Evolutionary conservation across 2,888 invertebrate genomes (phyloP), one percentile per base, ranked within the genome.

Genomic region (Chymomyza amoena): DNA sequence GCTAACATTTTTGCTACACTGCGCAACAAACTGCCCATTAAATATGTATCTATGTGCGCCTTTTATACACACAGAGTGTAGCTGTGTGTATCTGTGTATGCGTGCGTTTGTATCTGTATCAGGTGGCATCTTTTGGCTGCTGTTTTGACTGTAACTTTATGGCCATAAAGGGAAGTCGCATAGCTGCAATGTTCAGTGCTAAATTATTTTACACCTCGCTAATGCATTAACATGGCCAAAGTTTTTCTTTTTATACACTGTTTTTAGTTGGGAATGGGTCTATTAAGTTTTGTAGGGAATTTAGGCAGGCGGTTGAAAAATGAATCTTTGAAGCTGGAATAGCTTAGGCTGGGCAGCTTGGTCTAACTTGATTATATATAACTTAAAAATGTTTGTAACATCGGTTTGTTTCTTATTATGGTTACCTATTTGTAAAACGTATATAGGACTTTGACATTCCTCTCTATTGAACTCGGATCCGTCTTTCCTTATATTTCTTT

Each of bases 181-280:
- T 18, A 70, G 78, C 66, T 82, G 76, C 76, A 72, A 76, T 74
- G 82, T 13, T 45, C 82, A 73, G 76, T 70, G 64, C 72, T 69
- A 69, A 80, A 74, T 70, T 83, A 70, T 84, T 74, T 84, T 59
- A 83, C 83, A 83, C 85, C 78, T 45, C 39, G 80, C 72, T 83
- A 83, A 83, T 87, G 87, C 76, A 87, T 87, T 82, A 83, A 83
- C 87, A 80, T 76, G 87, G 82, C 78, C 82, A 81, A 84, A 80
- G 81, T 72, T 66, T 72, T 86, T 68, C 39, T 61, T 20, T 45
- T 45, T 45, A 45, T 45, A 45, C 36, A 36, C 36, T 45, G 32
- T 32, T 32, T 32, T 32, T 7, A 10, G 39, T 13, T 13, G 39
- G 10, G 39, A 13, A 9, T 6, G 39, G 2, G 39, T 13, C 13